These are phyloP conservation scores for Pharmacophagus antenor DNA, from an alignment of 2,888 invertebrate species.

Conservation along the genomic window DNA sequence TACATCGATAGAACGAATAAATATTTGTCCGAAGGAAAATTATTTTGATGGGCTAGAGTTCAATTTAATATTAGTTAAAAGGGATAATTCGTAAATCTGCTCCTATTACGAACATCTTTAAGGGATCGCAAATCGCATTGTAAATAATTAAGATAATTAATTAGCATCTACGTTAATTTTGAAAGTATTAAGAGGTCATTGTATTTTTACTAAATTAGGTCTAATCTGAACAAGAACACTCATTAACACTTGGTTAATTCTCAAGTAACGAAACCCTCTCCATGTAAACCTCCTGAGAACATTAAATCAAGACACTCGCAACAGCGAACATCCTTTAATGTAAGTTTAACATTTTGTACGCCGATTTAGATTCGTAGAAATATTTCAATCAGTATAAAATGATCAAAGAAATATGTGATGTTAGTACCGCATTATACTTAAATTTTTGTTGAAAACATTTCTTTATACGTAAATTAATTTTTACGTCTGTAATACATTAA, in stretches of 20 bases:
- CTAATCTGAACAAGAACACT: background rate
- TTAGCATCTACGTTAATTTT: background rate
- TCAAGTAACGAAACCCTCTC: background rate
- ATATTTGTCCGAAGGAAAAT: constrained; percentile 4
- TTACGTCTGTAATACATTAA: too few species aligned
- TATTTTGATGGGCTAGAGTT: background rate
- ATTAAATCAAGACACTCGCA: background rate
- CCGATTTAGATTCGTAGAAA: background rate
- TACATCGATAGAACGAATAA: too few species aligned
- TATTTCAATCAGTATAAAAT: background rate
- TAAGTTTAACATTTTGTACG: background rate
- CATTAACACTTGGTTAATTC: background rate
- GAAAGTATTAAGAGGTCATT: background rate
- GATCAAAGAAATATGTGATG: background rate
- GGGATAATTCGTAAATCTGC: constrained; percentile 4
- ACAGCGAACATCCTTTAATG: background rate
- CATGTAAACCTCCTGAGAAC: background rate
- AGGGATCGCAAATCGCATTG: background rate
- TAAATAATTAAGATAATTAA: constrained; percentile 4
- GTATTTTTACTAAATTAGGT: background rate
- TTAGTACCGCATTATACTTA: too few species aligned
- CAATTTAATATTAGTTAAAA: constrained; percentile 3
- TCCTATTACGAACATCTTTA: background rate
- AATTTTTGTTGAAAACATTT: too few species aligned
- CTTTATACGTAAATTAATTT: too few species aligned